phyloP scores from a whole-genome alignment of 37 sponge, comb jelly and placozoan genomes.

The Eunapius fragilis region DNA sequence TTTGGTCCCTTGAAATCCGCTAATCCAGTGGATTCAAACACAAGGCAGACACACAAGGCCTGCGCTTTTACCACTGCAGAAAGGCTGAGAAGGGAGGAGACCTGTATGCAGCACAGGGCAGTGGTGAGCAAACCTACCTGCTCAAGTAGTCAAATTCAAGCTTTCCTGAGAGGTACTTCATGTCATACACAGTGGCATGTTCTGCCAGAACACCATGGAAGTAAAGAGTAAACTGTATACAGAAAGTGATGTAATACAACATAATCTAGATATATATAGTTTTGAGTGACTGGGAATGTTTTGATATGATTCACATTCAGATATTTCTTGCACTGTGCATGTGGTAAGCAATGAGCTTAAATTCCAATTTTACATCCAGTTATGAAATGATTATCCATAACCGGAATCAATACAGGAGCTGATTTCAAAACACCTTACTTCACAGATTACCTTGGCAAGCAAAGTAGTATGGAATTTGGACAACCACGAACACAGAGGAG shows the following conservation, averaged over 20 bases:
- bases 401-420: too few species aligned
- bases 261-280: too few species aligned
- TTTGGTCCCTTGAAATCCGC: slow-evolving; percentile 56
- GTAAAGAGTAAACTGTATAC: slow-evolving; percentile 55
- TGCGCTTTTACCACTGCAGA: slow-evolving; percentile 19
- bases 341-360: too few species aligned
- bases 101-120: too few species aligned
- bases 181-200: slow-evolving; percentile 52
- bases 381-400: too few species aligned
- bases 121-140: neutral
- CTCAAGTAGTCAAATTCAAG: slow-evolving; percentile 43
- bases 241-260: neutral
- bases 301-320: too few species aligned
- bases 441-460: slow-evolving; percentile 48
- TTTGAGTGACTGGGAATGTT: too few species aligned
- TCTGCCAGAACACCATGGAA: slow-evolving; percentile 46
- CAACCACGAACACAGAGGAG: slow-evolving; percentile 66
- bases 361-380: neutral
- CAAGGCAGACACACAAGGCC: slow-evolving; percentile 30
- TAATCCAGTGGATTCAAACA: slow-evolving; percentile 63
- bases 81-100: slow-evolving; percentile 17
- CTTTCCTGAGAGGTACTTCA: slow-evolving; percentile 52
- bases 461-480: slow-evolving; percentile 46
- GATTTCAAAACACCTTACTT: neutral
- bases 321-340: too few species aligned